Percentiles rank a stretch among this genome's conserved stretches.
Evolutionary conservation across 2,797 vertebrate species (phyloP).

Genomic region (Cyprinella venusta): DNA sequence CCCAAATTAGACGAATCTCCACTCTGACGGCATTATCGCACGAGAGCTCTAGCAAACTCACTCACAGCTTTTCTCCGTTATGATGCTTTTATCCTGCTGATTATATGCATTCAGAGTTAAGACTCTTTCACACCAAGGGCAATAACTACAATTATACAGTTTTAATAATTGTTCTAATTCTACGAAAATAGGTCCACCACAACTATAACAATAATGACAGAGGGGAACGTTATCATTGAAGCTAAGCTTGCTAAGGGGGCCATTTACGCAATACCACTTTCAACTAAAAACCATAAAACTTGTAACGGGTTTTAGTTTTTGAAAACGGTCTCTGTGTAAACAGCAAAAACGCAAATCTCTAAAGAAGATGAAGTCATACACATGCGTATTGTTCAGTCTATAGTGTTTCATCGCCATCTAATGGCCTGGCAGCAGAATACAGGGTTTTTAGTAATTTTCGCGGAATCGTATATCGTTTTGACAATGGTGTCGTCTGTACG

Average conservation of each 20-base stretch:
- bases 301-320: too few relatives aligned
- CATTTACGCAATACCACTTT: too few relatives aligned
- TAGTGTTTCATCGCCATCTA: too few relatives aligned
- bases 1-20: conserved; percentile 51
- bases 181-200: not conserved
- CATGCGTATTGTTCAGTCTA: too few relatives aligned
- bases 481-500: too few relatives aligned
- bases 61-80: not conserved
- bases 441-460: too few relatives aligned
- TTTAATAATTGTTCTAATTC: not conserved
- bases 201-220: not conserved
- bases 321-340: too few relatives aligned
- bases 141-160: not conserved
- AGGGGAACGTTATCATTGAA: not conserved
- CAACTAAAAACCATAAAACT: too few relatives aligned
- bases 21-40: conserved; percentile 20
- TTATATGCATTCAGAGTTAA: conserved; percentile 14
- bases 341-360: too few relatives aligned
- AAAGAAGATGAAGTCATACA: too few relatives aligned
- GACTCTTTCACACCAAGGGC: not conserved
- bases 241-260: not conserved
- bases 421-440: too few relatives aligned
- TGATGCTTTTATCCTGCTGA: conserved; percentile 1
- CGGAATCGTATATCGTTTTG: too few relatives aligned
- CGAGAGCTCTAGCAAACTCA: not conserved